Conservation (phyloP, 2,113 vertebrate genomes). For the Bufo bufo region DNA sequence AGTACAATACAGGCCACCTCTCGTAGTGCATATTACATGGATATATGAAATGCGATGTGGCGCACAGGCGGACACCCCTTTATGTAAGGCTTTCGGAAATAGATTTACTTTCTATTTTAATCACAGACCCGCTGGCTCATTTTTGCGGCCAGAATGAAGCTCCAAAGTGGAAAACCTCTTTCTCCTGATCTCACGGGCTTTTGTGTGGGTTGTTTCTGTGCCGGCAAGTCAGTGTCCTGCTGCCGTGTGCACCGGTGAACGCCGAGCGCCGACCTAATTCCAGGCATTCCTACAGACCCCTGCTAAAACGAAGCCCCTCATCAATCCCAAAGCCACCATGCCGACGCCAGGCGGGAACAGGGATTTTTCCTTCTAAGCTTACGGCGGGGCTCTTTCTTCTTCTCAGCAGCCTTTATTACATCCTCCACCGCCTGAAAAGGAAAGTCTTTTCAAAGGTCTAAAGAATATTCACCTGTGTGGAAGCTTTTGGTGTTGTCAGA, state of each 20-base stretch:
- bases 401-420: constrained; percentile 37
- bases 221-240: not conserved
- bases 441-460: constrained; percentile 48
- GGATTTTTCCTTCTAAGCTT: not conserved
- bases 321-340: not conserved
- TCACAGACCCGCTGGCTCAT: no score
- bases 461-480: constrained; percentile 36
- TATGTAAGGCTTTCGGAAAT: no score
- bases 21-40: not conserved
- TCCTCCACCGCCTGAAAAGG: constrained; percentile 9
- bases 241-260: not conserved
- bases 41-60: not conserved
- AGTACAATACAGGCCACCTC: not conserved
- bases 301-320: not conserved
- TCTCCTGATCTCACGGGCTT: not conserved
- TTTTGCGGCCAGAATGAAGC: no score
- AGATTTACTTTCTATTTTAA: no score
- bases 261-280: constrained; percentile 26
- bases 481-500: constrained; percentile 35
- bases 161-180: not conserved
- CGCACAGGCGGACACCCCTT: no score
- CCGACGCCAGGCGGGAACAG: not conserved
- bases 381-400: not conserved
- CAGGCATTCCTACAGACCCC: not conserved
- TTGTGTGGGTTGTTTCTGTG: not conserved